Percentiles rank a stretch among this genome's conserved stretches.
phyloP scores from a whole-genome alignment of 2,888 invertebrate genomes.

The Nephrotoma guestfalica region DNA sequence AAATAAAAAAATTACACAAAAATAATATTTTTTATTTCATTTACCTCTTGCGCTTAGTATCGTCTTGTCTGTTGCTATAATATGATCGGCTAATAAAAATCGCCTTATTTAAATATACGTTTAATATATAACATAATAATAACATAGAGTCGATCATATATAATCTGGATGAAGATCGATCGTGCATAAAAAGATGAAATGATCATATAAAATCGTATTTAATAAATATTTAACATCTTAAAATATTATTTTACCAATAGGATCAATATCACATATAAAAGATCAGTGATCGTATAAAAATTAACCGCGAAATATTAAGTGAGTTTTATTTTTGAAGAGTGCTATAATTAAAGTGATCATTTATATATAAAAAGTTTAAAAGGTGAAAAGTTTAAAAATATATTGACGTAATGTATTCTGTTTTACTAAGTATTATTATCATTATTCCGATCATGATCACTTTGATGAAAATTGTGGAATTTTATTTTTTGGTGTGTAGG shows the following conservation, averaged over 20 bases:
- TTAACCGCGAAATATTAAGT: neutral
- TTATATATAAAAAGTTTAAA: neutral
- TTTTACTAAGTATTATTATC: neutral
- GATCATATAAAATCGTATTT: neutral
- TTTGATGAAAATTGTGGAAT: neutral
- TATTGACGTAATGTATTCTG: neutral
- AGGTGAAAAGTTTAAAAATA: neutral
- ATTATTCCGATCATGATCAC: neutral
- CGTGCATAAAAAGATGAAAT: neutral
- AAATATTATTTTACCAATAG: neutral
- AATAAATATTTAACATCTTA: neutral
- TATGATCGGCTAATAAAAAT: neutral
- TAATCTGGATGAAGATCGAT: neutral
- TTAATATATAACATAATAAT: neutral
- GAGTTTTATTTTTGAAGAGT: neutral
- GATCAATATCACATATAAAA: neutral
- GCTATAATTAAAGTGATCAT: neutral
- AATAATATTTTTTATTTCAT: neutral
- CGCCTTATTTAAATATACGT: neutral
- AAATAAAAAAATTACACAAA: neutral
- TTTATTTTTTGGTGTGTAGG: neutral
- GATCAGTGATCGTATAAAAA: neutral
- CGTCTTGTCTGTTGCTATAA: neutral
- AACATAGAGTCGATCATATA: neutral
- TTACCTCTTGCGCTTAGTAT: neutral